Percentiles rank a stretch among this genome's conserved stretches.
phyloP scores from a whole-genome alignment of 2,888 invertebrate species.

The Cataglyphis altisquamis region DNA sequence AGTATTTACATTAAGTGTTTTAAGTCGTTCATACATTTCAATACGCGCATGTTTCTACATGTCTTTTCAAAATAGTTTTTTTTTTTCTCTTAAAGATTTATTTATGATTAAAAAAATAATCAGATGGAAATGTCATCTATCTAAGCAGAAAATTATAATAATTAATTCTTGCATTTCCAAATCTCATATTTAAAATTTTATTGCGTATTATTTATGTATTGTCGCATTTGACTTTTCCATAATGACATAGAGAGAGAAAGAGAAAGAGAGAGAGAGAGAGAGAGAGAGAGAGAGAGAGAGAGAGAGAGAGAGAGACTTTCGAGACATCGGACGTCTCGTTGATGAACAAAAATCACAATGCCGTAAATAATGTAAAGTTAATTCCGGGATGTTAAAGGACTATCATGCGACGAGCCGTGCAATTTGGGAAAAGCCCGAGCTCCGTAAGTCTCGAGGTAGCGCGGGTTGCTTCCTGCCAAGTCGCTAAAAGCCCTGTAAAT shows the following conservation, averaged over 20 bases:
- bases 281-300: no score
- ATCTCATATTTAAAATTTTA: neutral
- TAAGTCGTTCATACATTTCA: no score
- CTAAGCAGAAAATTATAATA: neutral
- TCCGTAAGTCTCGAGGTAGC: conserved; percentile 47
- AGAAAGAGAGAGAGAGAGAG: neutral
- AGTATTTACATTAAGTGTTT: no score
- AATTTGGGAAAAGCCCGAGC: conserved; percentile 48
- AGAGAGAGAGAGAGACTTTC: neutral
- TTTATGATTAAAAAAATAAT: neutral
- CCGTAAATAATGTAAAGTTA: conserved; percentile 40
- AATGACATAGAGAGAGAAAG: neutral
- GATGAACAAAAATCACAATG: conserved; percentile 44
- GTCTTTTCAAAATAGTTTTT: no score
- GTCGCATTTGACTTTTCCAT: neutral
- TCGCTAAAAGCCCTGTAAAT: conserved; percentile 75
- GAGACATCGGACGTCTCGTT: conserved; percentile 17
- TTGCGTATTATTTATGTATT: neutral
- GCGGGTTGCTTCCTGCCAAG: conserved; percentile 57
- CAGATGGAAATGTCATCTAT: neutral
- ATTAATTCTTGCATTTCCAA: neutral
- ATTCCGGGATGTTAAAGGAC: conserved; percentile 39
- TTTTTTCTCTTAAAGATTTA: no score
- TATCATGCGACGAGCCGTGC: conserved; percentile 51
- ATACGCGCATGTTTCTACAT: no score